Base-by-base conservation (phyloP, 2,113 vertebrate species). In the Bubo bubo region DNA sequence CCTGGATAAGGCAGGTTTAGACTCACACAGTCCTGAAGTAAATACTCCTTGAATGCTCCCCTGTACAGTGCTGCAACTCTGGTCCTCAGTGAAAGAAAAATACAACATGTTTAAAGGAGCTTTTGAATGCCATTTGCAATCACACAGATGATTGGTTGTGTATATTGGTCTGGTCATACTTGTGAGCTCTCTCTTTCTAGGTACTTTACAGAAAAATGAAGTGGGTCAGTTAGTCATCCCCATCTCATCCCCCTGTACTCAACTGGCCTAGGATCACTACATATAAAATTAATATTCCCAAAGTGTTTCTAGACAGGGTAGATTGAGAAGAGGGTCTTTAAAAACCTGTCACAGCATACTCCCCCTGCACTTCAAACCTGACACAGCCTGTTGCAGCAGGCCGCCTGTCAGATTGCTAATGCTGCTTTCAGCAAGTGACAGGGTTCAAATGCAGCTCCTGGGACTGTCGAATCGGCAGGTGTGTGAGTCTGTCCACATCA, bases 381-480 rank as follows among this genome's bases (percentile, higher is more conserved):
- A 45, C 0, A 2, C 20, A 55, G 58, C 41, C 75, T 70, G 50
- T 34, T 34, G 49, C 15, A 8, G 23, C 6, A 1, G 28, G 20
- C 80, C 0, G 0, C 32, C 45, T 32, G 11, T 62, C 0, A 0
- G 17, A 28, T 81, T 1, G 0, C 34, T 23, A 11, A 34, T 14
- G 10, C 50, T 1, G 2, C 35, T 86, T 35, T 67, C 5, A 10
- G 56, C 24, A 47, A 53, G 66, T 2, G 1, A 14, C 34, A 18
- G 26, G 26, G 14, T 64, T 73, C 66, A 66, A 13, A 45, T 0
- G 3, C 3, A 15, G 32, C 24, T 81, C 37, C 37, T 34, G 39
- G 21, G n/a, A 56, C n/a, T 1, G 0, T 49, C 50, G 30, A 6
- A 5, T 37, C 26, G 24, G 32, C 72, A 75, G 59, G 41, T 50